phyloP scores from a whole-genome alignment of 2,797 vertebrate genomes.

The Helicolenus hilgendorfi region DNA sequence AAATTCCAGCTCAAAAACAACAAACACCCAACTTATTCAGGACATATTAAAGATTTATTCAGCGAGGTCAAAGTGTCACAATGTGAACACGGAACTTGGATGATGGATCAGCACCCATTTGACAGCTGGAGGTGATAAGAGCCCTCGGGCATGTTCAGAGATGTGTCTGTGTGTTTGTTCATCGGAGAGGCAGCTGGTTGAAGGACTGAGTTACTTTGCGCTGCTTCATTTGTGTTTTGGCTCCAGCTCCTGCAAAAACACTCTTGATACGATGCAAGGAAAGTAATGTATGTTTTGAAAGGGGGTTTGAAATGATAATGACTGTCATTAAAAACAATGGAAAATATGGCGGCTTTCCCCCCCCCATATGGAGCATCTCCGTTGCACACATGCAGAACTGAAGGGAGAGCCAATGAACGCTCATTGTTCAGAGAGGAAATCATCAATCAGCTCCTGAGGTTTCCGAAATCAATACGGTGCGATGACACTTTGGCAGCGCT shows the following conservation, averaged over 20 bases:
- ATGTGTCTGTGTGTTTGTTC: constrained; percentile 64
- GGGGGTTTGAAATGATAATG: background rate
- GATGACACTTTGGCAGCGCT: constrained; percentile 55
- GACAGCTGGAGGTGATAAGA: constrained; percentile 77
- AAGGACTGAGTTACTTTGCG: constrained; percentile 30
- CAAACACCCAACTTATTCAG: constrained; percentile 10
- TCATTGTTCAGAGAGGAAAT: constrained; percentile 33
- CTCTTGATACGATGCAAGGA: background rate
- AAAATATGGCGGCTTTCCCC: background rate
- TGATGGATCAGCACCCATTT: constrained; percentile 69
- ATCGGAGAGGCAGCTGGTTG: constrained; percentile 46
- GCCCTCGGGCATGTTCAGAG: constrained; percentile 68
- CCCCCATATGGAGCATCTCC: background rate
- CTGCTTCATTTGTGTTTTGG: constrained; percentile 20
- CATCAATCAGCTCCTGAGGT: constrained; percentile 62
- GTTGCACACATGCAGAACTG: background rate
- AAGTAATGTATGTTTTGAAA: constrained; percentile 3
- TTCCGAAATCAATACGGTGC: constrained; percentile 65
- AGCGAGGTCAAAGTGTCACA: constrained; percentile 69
- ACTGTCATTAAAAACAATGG: background rate
- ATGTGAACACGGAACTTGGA: constrained; percentile 68
- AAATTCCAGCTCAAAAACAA: background rate
- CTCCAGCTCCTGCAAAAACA: background rate
- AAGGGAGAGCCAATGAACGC: constrained; percentile 7
- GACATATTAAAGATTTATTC: constrained; percentile 63